Evolutionary conservation across 1,140 invertebrate genomes (phyloP).

Genomic region (Drepana arcuata): DNA sequence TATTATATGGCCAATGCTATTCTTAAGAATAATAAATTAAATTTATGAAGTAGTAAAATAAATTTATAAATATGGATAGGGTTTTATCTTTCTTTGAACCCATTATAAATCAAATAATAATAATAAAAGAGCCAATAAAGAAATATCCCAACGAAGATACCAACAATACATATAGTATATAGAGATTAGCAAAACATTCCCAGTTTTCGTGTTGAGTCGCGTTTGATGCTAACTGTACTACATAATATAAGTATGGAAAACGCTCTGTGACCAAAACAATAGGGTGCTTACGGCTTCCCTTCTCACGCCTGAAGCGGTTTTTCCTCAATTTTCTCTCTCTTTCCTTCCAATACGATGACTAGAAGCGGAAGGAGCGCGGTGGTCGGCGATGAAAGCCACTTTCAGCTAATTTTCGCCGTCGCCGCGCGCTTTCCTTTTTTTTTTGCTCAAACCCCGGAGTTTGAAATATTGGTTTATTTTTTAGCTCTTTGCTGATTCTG

Average conservation of each 20-base stretch:
- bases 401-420: slow-evolving; percentile 60
- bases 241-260: slow-evolving; percentile 36
- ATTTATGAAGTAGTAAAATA: too few species aligned
- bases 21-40: too few species aligned
- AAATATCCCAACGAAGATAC: slow-evolving; percentile 5
- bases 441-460: slow-evolving; percentile 13
- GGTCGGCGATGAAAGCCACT: slow-evolving; percentile 44
- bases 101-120: slow-evolving; percentile 2
- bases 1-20: too few species aligned
- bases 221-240: slow-evolving; percentile 33
- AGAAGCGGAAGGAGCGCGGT: slow-evolving; percentile 26
- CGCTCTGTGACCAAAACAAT: slow-evolving; percentile 62
- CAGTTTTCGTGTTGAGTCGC: slow-evolving; percentile 55
- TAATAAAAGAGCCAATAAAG: slow-evolving; percentile 12
- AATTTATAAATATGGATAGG: too few species aligned
- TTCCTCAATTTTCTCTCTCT: slow-evolving; percentile 26
- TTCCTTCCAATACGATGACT: slow-evolving; percentile 18
- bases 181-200: too few species aligned
- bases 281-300: slow-evolving; percentile 56
- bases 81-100: background rate
- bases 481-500: slow-evolving; percentile 1
- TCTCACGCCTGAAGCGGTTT: slow-evolving; percentile 50
- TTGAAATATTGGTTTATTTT: slow-evolving; percentile 20
- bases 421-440: slow-evolving; percentile 28
- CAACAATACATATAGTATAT: slow-evolving; percentile 14